Conservation (phyloP, 2,888 invertebrate genomes). For the Erynnis tages region DNA sequence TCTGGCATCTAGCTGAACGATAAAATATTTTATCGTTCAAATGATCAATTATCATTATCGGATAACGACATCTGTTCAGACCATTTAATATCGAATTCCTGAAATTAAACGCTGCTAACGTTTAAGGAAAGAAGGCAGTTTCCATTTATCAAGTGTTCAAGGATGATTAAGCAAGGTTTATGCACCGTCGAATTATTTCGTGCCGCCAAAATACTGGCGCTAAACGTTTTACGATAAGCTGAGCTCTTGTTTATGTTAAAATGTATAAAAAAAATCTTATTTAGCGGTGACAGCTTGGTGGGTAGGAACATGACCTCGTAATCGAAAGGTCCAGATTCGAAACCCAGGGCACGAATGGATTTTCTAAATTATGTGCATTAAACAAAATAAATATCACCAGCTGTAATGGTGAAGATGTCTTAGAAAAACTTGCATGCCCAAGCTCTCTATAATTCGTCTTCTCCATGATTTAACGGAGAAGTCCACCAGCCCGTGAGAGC, state of each 20-base stretch:
- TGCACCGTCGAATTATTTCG: slow-evolving; percentile 22
- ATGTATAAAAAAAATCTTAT: background rate
- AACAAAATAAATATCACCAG: no score
- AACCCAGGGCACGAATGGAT: no score
- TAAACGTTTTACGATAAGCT: slow-evolving; percentile 16
- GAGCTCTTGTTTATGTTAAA: background rate
- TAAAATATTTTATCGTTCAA: background rate
- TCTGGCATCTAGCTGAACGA: background rate
- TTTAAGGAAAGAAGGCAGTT: slow-evolving; percentile 15
- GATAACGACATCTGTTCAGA: slow-evolving; percentile 2
- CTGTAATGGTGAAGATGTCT: no score
- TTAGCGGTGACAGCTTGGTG: no score
- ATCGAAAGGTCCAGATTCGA: no score
- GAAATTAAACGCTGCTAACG: slow-evolving; percentile 19
- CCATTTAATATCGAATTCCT: slow-evolving; percentile 9
- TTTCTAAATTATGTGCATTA: no score
- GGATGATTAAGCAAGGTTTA: slow-evolving; percentile 26
- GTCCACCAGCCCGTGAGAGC: no score
- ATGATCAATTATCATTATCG: slow-evolving; percentile 14
- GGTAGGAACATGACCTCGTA: no score
- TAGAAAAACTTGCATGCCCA: no score
- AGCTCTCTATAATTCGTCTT: no score
- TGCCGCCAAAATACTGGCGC: slow-evolving; percentile 1
- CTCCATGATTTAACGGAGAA: background rate
- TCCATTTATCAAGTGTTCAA: slow-evolving; percentile 25